Conservation (phyloP, 2,888 invertebrate species). For the Bimastos eiseni region DNA sequence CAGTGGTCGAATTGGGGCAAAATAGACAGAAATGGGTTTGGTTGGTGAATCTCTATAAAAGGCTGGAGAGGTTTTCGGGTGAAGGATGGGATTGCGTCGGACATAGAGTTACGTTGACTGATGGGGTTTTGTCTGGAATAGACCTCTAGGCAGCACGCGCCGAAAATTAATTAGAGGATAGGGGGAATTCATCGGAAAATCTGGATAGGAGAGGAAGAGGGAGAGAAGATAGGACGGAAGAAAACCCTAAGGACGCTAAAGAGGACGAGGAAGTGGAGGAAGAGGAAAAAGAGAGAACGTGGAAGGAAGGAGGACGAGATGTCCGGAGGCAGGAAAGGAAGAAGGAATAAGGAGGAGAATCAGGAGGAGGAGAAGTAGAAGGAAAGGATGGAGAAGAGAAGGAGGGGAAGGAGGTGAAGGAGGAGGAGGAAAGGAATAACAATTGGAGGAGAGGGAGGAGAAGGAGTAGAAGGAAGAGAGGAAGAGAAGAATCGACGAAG, state of each 20-base stretch:
- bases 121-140: background rate
- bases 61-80: no score
- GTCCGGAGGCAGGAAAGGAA: background rate
- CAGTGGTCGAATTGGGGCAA: no score
- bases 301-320: background rate
- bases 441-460: no score
- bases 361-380: background rate
- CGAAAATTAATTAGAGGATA: background rate
- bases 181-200: background rate
- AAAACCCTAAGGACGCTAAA: no score
- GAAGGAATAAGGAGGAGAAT: background rate
- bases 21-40: no score
- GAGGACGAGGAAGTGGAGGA: background rate
- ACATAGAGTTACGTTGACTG: background rate
- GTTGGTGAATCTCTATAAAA: no score
- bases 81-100: no score
- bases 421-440: no score
- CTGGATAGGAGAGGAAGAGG: background rate
- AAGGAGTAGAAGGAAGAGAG: background rate
- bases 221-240: background rate
- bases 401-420: no score
- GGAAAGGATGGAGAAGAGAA: no score
- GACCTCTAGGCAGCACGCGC: background rate
- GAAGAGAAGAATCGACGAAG: background rate
- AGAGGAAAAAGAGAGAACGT: background rate